These are phyloP conservation scores for Baronia brevicornis DNA, from an alignment of 2,888 invertebrate genomes.

Conservation along the genomic window DNA sequence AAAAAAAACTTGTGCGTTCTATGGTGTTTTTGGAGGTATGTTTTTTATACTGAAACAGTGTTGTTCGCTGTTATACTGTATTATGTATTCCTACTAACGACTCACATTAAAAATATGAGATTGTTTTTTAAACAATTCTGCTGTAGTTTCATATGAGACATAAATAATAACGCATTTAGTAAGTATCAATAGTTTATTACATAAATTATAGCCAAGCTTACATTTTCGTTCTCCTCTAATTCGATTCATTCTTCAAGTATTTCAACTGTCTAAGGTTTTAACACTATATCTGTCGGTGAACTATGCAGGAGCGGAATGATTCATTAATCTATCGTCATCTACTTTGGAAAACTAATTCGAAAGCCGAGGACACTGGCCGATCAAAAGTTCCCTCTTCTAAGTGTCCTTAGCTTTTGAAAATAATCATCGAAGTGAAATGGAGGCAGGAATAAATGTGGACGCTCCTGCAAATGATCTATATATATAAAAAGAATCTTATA, in stretches of 20 bases:
- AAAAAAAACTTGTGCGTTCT: no score
- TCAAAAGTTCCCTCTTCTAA: conserved; percentile 10
- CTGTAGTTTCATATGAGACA: conserved; percentile 8
- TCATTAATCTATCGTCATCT: conserved; percentile 22
- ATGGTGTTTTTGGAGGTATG: no score
- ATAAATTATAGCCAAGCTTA: conserved; percentile 75
- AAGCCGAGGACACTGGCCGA: conserved; percentile 9
- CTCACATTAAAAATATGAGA: no score
- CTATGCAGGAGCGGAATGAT: conserved; percentile 34
- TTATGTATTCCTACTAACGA: no score
- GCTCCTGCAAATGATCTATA: conserved; percentile 45
- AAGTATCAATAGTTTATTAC: conserved; percentile 74
- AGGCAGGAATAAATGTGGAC: conserved; percentile 17
- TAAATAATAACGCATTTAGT: conserved; percentile 33
- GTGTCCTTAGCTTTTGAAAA: conserved; percentile 13
- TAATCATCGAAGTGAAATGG: conserved; percentile 10
- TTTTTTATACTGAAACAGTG: no score
- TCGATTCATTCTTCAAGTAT: conserved; percentile 55
- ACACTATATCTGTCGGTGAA: conserved; percentile 46
- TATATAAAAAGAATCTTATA: conserved; percentile 54
- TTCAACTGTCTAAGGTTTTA: conserved; percentile 58
- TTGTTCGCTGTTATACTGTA: no score
- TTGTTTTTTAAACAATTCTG: conserved; percentile 2
- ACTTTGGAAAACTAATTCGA: conserved; percentile 12
- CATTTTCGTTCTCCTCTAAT: conserved; percentile 62